A percentile compares a stretch with the other conserved stretches of the same genome.
These are phyloP conservation scores for Bellardia pandia DNA, from an alignment of 2,888 invertebrate genomes.

Conservation along the genomic window DNA sequence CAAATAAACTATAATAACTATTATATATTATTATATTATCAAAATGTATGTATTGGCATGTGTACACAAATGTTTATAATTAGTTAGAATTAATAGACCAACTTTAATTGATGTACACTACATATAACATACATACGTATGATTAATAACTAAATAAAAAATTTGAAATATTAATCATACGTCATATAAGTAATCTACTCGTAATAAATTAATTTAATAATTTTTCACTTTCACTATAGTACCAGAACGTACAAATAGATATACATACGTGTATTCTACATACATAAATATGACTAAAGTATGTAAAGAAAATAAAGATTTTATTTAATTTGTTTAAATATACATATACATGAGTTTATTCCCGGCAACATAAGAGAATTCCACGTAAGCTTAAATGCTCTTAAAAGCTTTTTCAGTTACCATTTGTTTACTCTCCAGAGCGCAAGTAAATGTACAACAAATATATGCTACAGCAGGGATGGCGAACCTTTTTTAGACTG, in stretches of 20 bases:
- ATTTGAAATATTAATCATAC: neutral
- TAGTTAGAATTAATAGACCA: no score
- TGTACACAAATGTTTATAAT: no score
- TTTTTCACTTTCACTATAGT: conserved; percentile 1
- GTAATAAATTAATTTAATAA: neutral
- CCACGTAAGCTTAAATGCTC: neutral
- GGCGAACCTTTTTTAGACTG: no score
- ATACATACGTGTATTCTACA: no score
- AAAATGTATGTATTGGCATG: no score
- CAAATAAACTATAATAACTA: no score
- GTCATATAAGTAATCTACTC: neutral
- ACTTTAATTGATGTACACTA: no score
- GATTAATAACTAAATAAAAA: neutral
- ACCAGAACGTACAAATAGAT: neutral
- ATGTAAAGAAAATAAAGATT: neutral
- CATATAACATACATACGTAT: neutral
- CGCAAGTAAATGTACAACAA: neutral
- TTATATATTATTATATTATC: no score
- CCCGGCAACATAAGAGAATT: neutral
- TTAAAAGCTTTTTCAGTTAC: conserved; percentile 6
- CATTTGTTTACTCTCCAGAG: neutral
- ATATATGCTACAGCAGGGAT: neutral
- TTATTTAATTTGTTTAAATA: neutral
- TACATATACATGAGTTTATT: no score
- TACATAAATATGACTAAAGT: neutral